phyloP scores from a whole-genome alignment of 1,140 invertebrate species.

The Heliothis subflexa region DNA sequence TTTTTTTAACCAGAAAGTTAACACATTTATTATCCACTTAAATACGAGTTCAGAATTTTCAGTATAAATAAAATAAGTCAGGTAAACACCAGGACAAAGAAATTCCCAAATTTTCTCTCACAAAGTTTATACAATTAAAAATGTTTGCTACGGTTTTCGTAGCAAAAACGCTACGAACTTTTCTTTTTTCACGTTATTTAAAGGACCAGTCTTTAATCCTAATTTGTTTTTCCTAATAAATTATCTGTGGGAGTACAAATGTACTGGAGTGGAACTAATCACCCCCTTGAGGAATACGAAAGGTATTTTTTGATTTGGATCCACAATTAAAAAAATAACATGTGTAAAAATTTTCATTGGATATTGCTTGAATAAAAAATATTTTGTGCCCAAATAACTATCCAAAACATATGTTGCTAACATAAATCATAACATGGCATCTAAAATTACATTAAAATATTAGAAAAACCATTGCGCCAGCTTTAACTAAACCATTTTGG shows the following conservation, averaged over 20 bases:
- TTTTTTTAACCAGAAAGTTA: too few species aligned
- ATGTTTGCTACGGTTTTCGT: slow-evolving; percentile 5
- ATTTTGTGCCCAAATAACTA: too few species aligned
- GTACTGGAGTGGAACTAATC: slow-evolving; percentile 23
- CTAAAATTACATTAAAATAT: too few species aligned
- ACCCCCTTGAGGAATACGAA: slow-evolving; percentile 8
- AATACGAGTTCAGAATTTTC: background rate
- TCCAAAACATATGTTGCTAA: too few species aligned
- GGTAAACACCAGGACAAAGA: background rate
- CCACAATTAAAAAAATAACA: too few species aligned
- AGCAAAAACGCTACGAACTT: slow-evolving; percentile 4
- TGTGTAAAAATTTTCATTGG: too few species aligned
- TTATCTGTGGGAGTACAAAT: slow-evolving; percentile 14
- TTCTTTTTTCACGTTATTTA: background rate
- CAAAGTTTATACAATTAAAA: slow-evolving; percentile 12
- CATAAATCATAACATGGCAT: too few species aligned
- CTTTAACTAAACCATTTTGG: too few species aligned
- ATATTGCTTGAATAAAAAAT: too few species aligned
- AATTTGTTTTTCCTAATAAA: slow-evolving; percentile 30
- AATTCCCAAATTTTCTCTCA: background rate
- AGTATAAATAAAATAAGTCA: background rate
- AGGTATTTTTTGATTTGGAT: slow-evolving; percentile 15
- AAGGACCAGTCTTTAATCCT: slow-evolving; percentile 8
- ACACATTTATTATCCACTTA: background rate
- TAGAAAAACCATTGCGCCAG: too few species aligned